Evolutionary conservation across 35 echinoderm and acorn worm species (phyloP).

Genomic region (Chiridota heheva): DNA sequence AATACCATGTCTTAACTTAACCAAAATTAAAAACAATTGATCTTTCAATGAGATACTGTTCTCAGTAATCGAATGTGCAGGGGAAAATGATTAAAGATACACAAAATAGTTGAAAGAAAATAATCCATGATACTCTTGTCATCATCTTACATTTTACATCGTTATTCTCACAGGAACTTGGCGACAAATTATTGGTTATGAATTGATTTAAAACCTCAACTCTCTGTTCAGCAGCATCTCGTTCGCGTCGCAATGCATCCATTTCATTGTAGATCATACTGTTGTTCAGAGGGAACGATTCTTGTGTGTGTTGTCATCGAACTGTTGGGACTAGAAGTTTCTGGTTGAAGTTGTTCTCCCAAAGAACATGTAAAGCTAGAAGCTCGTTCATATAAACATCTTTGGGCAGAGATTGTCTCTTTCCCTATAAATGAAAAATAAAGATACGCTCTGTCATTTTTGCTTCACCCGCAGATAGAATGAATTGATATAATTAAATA

Average conservation of each 20-base stretch:
- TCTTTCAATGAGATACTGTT: conserved; percentile 29
- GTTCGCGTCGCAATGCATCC: conserved; percentile 47
- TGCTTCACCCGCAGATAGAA: too few relatives aligned
- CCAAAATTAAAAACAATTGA: conserved; percentile 25
- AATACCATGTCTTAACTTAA: conserved; percentile 13
- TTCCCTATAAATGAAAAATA: too few relatives aligned
- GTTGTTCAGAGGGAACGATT: too few relatives aligned
- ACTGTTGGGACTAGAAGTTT: too few relatives aligned
- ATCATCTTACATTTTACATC: conserved; percentile 4
- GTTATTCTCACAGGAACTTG: neutral
- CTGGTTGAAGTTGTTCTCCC: too few relatives aligned
- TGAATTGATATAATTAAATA: too few relatives aligned
- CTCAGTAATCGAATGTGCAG: neutral
- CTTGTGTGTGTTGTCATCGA: too few relatives aligned
- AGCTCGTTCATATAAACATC: too few relatives aligned
- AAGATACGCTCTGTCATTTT: too few relatives aligned
- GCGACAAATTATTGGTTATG: neutral
- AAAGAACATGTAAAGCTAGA: too few relatives aligned
- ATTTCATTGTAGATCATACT: too few relatives aligned
- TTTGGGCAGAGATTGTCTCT: too few relatives aligned
- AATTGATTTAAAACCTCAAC: neutral
- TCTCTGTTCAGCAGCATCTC: conserved; percentile 16
- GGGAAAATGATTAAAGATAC: conserved; percentile 1
- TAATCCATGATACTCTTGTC: neutral
- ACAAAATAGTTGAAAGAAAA: neutral